phyloP scores from a whole-genome alignment of 2,113 vertebrate genomes.

The Sula dactylatra region DNA sequence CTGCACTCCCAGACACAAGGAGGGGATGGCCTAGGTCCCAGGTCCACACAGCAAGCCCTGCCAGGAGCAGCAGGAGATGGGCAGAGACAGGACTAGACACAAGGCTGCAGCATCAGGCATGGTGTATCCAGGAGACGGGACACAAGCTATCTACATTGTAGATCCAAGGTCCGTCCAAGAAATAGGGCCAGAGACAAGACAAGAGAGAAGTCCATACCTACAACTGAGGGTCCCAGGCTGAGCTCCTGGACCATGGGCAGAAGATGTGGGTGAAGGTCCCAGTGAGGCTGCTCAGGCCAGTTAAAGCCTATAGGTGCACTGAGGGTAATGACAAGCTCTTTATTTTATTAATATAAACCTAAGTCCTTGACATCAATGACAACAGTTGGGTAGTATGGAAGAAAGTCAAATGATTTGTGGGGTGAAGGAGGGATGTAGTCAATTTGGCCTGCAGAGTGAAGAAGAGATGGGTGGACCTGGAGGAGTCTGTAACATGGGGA shows the following conservation, averaged over 20 bases:
- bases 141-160: background rate
- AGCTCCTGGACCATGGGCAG: background rate
- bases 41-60: background rate
- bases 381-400: background rate
- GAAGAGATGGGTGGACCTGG: background rate
- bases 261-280: background rate
- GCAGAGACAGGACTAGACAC: background rate
- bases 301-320: background rate
- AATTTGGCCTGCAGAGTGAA: background rate
- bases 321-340: background rate
- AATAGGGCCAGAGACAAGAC: background rate
- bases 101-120: background rate
- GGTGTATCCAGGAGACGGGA: background rate
- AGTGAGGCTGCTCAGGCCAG: background rate
- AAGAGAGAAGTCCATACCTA: background rate
- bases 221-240: background rate
- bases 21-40: background rate
- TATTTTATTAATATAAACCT: background rate
- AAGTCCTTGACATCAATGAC: background rate
- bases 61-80: background rate
- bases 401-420: background rate
- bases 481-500: background rate
- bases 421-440: background rate
- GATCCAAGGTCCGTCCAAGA: background rate
- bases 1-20: too few relatives aligned